These are phyloP conservation scores for Neomicropteryx cornuta DNA, from an alignment of 1,140 invertebrate species.

Conservation along the genomic window DNA sequence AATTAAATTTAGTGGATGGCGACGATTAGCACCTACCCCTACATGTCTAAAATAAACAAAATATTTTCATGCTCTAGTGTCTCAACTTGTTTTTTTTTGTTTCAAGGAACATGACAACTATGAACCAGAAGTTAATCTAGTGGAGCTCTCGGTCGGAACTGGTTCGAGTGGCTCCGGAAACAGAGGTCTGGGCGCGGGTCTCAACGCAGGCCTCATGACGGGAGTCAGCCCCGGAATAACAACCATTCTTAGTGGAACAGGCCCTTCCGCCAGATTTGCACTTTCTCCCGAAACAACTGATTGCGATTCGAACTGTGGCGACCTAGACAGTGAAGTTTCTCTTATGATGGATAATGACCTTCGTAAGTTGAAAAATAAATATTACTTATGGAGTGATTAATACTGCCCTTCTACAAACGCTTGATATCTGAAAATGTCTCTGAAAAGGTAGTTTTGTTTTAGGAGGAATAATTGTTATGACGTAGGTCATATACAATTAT, in stretches of 20 bases:
- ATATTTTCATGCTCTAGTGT: too few species aligned
- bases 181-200: constrained; percentile 7
- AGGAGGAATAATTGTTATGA: too few species aligned
- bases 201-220: constrained; percentile 6
- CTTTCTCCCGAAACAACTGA: constrained; percentile 92
- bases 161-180: constrained; percentile 52
- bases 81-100: too few species aligned
- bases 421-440: too few species aligned
- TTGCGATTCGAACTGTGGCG: constrained; percentile 79
- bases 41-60: too few species aligned
- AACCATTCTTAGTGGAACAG: too few species aligned
- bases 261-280: constrained; percentile 47
- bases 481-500: too few species aligned
- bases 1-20: too few species aligned
- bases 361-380: constrained; percentile 28
- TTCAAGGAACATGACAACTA: constrained; percentile 22
- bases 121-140: constrained; percentile 51
- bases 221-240: constrained; percentile 13
- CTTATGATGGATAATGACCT: constrained; percentile 62
- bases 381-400: too few species aligned
- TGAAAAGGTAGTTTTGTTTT: too few species aligned
- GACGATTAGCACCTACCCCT: too few species aligned
- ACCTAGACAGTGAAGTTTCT: constrained; percentile 72
- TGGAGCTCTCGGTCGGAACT: constrained; percentile 51
- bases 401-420: too few species aligned